Evolutionary conservation across 64 coral and sea anemone species (phyloP).

Genomic region (Porites lutea): DNA sequence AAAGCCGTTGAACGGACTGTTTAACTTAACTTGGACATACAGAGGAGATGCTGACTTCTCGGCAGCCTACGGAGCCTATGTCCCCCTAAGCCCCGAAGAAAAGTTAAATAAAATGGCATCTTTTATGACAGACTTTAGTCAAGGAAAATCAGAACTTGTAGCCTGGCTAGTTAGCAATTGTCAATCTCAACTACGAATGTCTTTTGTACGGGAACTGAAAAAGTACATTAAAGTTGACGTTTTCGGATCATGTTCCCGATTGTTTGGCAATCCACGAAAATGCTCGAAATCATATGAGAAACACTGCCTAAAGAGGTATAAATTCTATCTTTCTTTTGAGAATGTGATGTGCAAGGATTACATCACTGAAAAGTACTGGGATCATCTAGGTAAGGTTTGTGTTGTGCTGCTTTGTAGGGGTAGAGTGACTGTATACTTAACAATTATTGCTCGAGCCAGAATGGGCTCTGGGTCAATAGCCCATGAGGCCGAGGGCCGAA

Average conservation of each 20-base stretch:
- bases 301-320: not conserved
- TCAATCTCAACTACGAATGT: not conserved
- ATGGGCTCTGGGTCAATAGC: too few relatives aligned
- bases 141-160: not conserved
- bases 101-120: not conserved
- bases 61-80: not conserved
- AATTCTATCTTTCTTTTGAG: slow-evolving; percentile 31
- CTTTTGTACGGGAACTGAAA: not conserved
- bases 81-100: not conserved
- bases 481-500: too few relatives aligned
- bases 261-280: not conserved
- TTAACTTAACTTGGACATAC: not conserved
- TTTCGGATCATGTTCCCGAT: not conserved
- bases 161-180: slow-evolving; percentile 9
- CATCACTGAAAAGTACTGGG: slow-evolving; percentile 46
- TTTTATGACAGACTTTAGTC: not conserved
- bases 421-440: too few relatives aligned
- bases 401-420: too few relatives aligned
- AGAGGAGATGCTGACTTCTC: not conserved
- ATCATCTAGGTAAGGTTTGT: slow-evolving; percentile 18
- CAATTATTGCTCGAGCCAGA: too few relatives aligned
- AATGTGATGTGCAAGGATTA: slow-evolving; percentile 28
- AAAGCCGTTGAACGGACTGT: not conserved
- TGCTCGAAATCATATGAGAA: not conserved
- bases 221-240: not conserved